phyloP scores from a whole-genome alignment of 2,113 vertebrate genomes.

The Felis chaus region DNA sequence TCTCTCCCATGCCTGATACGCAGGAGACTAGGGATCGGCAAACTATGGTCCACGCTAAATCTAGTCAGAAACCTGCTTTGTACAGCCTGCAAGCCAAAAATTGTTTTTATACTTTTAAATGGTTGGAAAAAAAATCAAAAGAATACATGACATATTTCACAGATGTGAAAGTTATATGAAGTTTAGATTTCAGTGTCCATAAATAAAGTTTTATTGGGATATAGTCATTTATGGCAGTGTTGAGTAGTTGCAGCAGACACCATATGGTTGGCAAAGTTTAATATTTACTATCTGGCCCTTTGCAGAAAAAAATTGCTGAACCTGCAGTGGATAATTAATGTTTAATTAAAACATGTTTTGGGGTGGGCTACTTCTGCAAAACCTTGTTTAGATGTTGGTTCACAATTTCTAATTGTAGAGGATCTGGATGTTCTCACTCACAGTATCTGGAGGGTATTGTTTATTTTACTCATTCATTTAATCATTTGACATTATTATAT shows the following conservation, averaged over 20 bases:
- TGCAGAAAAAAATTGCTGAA: neutral
- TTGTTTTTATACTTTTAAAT: slow-evolving; percentile 1
- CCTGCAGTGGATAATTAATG: neutral
- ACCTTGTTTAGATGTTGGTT: neutral
- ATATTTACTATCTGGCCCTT: neutral
- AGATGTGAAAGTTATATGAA: neutral
- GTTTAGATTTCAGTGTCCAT: neutral
- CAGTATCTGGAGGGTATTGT: neutral
- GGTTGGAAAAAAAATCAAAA: neutral
- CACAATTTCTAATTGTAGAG: neutral
- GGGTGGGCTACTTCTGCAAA: neutral
- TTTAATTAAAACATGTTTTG: slow-evolving; percentile 2
- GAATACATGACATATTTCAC: neutral
- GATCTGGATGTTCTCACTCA: neutral
- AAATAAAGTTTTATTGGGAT: neutral
- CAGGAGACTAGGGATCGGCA: neutral
- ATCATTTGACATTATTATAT: neutral
- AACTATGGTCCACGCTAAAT: neutral
- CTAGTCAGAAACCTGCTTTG: neutral
- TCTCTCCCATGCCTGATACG: neutral
- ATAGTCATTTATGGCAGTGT: neutral
- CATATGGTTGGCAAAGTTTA: neutral
- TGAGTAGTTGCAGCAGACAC: neutral
- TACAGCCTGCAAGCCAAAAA: neutral
- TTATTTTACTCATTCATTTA: slow-evolving; percentile 23